These are phyloP conservation scores for Ochropleura leucogaster DNA, from an alignment of 2,888 invertebrate genomes.

Conservation along the genomic window DNA sequence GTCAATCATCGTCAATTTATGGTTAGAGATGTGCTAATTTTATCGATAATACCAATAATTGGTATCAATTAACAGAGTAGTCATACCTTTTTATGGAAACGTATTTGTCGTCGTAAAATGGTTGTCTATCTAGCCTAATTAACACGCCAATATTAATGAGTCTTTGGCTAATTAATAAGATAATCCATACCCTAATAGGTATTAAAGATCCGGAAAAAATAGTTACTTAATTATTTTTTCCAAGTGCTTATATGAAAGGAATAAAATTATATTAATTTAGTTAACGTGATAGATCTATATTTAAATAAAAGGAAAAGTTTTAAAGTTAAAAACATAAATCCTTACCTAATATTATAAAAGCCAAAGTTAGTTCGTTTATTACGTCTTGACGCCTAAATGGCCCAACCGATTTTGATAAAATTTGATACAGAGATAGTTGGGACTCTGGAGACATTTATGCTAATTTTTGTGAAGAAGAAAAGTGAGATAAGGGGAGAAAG, in stretches of 20 bases:
- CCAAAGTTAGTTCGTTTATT: too few relatives aligned
- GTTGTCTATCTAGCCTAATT: neutral
- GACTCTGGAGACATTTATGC: too few relatives aligned
- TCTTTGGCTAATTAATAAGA: conserved; percentile 1
- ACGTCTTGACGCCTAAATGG: too few relatives aligned
- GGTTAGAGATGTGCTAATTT: conserved; percentile 33
- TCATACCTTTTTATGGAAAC: conserved; percentile 10
- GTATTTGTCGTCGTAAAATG: conserved; percentile 1
- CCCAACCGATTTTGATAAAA: too few relatives aligned
- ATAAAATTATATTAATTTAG: neutral
- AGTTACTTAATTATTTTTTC: conserved; percentile 4
- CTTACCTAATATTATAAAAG: too few relatives aligned
- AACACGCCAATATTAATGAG: neutral
- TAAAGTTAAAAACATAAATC: neutral
- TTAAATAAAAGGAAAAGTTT: neutral
- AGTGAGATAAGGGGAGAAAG: too few relatives aligned
- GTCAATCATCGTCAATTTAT: conserved; percentile 51
- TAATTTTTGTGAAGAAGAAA: too few relatives aligned
- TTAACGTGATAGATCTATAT: neutral
- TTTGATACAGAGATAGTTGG: too few relatives aligned
- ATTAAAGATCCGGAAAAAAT: neutral
- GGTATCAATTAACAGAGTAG: conserved; percentile 12
- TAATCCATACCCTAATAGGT: neutral
- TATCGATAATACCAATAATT: conserved; percentile 32
- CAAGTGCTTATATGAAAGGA: neutral